Base-by-base conservation (phyloP, 2,113 vertebrate species). In the Chelonoidis abingdonii region DNA sequence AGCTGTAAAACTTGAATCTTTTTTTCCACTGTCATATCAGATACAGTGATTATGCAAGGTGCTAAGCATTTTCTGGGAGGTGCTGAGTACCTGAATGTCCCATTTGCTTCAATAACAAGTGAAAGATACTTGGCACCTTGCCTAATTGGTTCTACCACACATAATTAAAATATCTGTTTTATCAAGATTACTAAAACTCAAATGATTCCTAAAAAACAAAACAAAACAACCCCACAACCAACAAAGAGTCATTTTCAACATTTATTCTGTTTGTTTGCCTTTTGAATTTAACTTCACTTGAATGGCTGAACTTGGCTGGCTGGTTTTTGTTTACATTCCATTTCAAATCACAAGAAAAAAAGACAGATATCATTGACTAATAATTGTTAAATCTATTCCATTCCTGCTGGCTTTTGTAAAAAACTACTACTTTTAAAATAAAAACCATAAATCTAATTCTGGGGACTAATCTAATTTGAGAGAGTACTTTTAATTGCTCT, bases 261-360 rank as follows among this genome's bases (percentile, higher is more conserved):
- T 16, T 22, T 47, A 16, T 24, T 47, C 38, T 78, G 75, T 76
- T 78, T 78, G 38, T 44, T 78, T 75, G 41, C 5, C 22, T 44
- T 78, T 78, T 78, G 12, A 41, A 78, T 47, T 47, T 47, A 44
- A 78, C 19, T 38, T 9, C n/a, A 27, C 44, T 78, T 78, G 25
- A 86, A 87, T 92, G 94, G 95, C 86, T 89, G 50, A 92, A n/a
- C 78, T 16, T 95, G 90, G 83, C 57, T 95, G 95, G 85, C 79
- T 91, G 95, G 31, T 81, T 8, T 19, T 89, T 19, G 35, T 92
- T 83, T 86, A 93, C 95, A 75, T 89, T 93, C 96, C 95, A 95
- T 93, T 95, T 95, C 80, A 84, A 93, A 89, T 53, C 53, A 1
- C 88, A 19, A n/a, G 17, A 44, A 35, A 83, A 59, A 27, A 31